phyloP scores from a whole-genome alignment of 2,888 invertebrate genomes.

The Andrena hattorfiana region DNA sequence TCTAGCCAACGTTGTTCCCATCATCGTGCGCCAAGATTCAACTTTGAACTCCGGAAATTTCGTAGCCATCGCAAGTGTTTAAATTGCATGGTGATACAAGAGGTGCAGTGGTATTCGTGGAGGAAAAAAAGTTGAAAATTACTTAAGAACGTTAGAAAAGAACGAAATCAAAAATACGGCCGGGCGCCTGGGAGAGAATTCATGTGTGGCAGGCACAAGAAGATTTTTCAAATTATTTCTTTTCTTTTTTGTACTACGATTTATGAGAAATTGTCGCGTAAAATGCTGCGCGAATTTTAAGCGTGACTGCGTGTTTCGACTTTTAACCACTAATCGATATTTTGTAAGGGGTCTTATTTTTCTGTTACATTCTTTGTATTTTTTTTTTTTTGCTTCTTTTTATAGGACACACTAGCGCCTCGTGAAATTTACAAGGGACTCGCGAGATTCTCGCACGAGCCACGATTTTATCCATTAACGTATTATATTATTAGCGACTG shows the following conservation, averaged over 20 bases:
- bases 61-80: not conserved
- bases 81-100: not conserved
- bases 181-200: not conserved
- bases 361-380: slow-evolving; percentile 32
- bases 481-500: slow-evolving; percentile 34
- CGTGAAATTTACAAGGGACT: slow-evolving; percentile 46
- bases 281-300: slow-evolving; percentile 36
- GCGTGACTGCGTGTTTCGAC: slow-evolving; percentile 16
- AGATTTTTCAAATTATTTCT: slow-evolving; percentile 17
- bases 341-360: slow-evolving; percentile 61
- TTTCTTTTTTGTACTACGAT: slow-evolving; percentile 38
- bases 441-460: slow-evolving; percentile 15
- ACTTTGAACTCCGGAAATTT: not conserved
- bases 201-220: slow-evolving; percentile 1
- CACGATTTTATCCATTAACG: slow-evolving; percentile 50
- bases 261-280: slow-evolving; percentile 36
- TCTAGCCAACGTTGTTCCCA: not conserved
- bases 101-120: slow-evolving; percentile 18
- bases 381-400: slow-evolving; percentile 45
- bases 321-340: slow-evolving; percentile 42
- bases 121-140: not conserved
- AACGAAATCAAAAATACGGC: not conserved
- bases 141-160: not conserved
- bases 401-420: slow-evolving; percentile 36
- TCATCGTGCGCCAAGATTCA: too few species aligned